Percentiles rank a stretch among this genome's conserved stretches.
Evolutionary conservation across 2,888 invertebrate species (phyloP).

Genomic region (Formica aserva): DNA sequence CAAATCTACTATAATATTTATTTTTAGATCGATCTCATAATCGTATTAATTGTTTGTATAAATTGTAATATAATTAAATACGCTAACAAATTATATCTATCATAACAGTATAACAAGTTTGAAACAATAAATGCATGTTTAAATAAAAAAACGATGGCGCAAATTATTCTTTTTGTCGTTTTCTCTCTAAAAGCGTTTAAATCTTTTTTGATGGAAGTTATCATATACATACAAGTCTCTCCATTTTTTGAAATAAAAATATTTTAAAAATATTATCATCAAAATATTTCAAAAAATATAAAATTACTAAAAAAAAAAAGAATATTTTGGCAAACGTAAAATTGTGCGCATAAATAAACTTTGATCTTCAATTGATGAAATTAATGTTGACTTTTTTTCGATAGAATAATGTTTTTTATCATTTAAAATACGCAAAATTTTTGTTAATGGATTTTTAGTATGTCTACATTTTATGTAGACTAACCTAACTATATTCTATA

Average conservation of each 20-base stretch:
- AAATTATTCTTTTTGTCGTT: neutral
- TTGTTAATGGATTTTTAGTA: slow-evolving; percentile 15
- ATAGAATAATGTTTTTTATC: slow-evolving; percentile 1
- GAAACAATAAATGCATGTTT: neutral
- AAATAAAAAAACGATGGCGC: neutral
- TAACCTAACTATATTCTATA: neutral
- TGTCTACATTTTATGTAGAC: neutral
- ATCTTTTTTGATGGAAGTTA: slow-evolving; percentile 26
- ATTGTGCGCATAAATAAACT: slow-evolving; percentile 19
- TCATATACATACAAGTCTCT: neutral
- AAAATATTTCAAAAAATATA: slow-evolving; percentile 16
- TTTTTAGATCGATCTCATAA: slow-evolving; percentile 19
- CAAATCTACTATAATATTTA: slow-evolving; percentile 17
- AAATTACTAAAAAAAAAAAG: neutral
- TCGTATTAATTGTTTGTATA: neutral
- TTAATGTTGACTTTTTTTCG: slow-evolving; percentile 17
- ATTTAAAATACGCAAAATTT: neutral
- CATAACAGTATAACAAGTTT: slow-evolving; percentile 11
- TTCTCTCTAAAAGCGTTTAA: slow-evolving; percentile 25
- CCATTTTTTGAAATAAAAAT: slow-evolving; percentile 16
- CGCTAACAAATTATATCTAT: neutral
- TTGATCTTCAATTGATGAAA: neutral
- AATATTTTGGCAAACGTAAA: slow-evolving; percentile 20
- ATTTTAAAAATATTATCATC: slow-evolving; percentile 23
- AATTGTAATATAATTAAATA: slow-evolving; percentile 29